Conservation (phyloP, 2,797 vertebrate genomes). For the Lacerta bilineata region DNA sequence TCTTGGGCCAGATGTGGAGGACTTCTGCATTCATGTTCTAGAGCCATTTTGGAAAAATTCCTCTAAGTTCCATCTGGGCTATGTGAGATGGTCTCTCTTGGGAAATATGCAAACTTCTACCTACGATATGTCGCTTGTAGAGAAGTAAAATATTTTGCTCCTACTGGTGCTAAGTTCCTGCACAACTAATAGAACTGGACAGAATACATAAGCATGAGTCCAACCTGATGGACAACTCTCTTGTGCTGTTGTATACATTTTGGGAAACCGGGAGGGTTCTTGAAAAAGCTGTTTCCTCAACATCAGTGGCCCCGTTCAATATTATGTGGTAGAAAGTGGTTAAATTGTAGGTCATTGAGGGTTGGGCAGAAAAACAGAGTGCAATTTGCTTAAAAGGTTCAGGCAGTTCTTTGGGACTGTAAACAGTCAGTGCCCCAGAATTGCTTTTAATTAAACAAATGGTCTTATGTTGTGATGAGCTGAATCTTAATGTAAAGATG, state of each 20-base stretch:
- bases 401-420: slow-evolving; percentile 41
- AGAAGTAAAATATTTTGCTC: neutral
- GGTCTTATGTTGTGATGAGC: slow-evolving; percentile 24
- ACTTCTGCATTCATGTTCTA: neutral
- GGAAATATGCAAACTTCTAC: neutral
- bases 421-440: slow-evolving; percentile 23
- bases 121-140: neutral
- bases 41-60: neutral
- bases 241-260: neutral
- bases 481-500: neutral
- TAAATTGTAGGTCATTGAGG: neutral
- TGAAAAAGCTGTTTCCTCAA: neutral
- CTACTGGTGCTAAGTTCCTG: neutral
- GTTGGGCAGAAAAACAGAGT: slow-evolving; percentile 15
- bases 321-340: rapidly evolving
- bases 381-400: slow-evolving; percentile 51
- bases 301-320: neutral
- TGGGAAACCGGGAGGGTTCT: neutral
- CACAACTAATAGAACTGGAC: neutral
- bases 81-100: neutral
- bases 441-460: slow-evolving; percentile 36
- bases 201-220: neutral
- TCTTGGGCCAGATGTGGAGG: neutral
- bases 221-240: neutral
- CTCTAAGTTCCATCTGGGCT: neutral